phyloP scores from a whole-genome alignment of 2,113 vertebrate genomes.

The Chloropsis cyanopogon region DNA sequence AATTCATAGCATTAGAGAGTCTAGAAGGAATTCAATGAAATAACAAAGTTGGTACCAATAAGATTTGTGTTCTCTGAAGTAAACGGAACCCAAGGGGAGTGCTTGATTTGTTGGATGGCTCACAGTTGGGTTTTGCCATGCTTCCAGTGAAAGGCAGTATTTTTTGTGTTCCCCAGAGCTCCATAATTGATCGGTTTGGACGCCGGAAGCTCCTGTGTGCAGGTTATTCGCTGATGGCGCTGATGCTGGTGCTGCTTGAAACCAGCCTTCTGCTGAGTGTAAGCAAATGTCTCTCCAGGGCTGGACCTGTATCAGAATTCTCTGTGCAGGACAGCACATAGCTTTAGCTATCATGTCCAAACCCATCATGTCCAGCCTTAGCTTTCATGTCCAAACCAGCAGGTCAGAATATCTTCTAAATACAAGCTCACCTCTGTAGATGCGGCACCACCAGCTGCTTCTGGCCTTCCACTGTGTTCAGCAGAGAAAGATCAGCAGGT shows the following conservation, averaged over 20 bases:
- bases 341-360: too few species aligned
- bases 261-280: constrained; percentile 73
- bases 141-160: neutral
- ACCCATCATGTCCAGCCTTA: too few species aligned
- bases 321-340: neutral
- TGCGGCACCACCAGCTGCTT: neutral
- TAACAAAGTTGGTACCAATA: neutral
- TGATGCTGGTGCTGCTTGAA: constrained; percentile 69
- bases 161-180: constrained; percentile 60
- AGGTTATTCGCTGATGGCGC: constrained; percentile 77
- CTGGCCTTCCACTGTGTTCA: neutral
- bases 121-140: neutral
- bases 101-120: neutral
- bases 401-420: neutral
- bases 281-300: neutral
- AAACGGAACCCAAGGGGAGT: neutral
- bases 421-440: neutral
- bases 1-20: neutral
- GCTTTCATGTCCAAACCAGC: neutral
- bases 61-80: neutral
- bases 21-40: neutral
- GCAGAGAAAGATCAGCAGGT: neutral
- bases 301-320: neutral
- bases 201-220: constrained; percentile 75
- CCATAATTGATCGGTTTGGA: constrained; percentile 72